phyloP scores from a whole-genome alignment of 2,888 invertebrate genomes.

The Heliconius cydno region DNA sequence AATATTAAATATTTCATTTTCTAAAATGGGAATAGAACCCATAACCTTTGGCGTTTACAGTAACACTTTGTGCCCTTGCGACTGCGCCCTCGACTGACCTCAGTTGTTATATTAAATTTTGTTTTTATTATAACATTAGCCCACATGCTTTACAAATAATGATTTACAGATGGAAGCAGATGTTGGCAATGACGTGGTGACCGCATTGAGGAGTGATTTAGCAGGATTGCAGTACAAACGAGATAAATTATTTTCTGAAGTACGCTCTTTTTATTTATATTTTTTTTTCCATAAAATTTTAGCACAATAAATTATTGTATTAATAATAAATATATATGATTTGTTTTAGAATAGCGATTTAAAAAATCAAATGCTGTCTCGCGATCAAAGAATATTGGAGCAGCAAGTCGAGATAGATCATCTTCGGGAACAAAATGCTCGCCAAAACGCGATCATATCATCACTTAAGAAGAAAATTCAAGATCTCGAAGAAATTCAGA shows the following conservation, averaged over 20 bases:
- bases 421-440: conserved; percentile 90
- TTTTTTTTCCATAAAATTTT: neutral
- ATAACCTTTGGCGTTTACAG: neutral
- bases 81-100: too few species aligned
- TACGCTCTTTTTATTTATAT: conserved; percentile 61
- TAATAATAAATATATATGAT: neutral
- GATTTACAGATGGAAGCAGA: conserved; percentile 82
- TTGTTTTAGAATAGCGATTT: conserved; percentile 85
- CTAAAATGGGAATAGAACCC: neutral
- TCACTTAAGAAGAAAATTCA: conserved; percentile 91
- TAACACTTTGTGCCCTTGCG: neutral
- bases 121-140: conserved; percentile 10
- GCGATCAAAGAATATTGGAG: conserved; percentile 89
- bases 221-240: conserved; percentile 93
- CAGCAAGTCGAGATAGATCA: conserved; percentile 92
- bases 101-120: conserved; percentile 44
- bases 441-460: conserved; percentile 91
- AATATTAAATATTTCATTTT: neutral
- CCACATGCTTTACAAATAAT: conserved; percentile 26
- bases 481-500: conserved; percentile 90
- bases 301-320: neutral
- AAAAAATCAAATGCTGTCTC: conserved; percentile 87
- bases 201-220: conserved; percentile 91
- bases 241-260: conserved; percentile 90
- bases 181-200: conserved; percentile 86